phyloP scores from a whole-genome alignment of 1,140 invertebrate species.

The Hesperophylax magnus region DNA sequence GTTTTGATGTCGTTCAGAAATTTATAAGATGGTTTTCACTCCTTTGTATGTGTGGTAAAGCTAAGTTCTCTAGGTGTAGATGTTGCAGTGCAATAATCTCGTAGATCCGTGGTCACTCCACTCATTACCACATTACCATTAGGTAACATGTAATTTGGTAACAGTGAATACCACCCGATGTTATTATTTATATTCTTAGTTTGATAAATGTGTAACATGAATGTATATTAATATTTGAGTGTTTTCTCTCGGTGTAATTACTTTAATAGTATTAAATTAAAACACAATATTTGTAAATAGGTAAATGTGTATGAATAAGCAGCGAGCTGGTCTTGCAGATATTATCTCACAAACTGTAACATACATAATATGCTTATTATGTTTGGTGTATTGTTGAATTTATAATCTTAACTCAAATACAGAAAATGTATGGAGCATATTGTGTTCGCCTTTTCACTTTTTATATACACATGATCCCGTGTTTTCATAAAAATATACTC shows the following conservation, averaged over 20 bases:
- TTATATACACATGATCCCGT: not conserved
- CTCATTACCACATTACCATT: not conserved
- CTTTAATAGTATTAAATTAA: constrained; percentile 32
- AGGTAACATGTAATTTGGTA: not conserved
- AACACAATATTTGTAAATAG: constrained; percentile 37
- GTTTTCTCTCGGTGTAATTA: constrained; percentile 41
- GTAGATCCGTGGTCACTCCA: not conserved
- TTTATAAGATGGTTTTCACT: constrained; percentile 16
- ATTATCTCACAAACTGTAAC: constrained; percentile 43
- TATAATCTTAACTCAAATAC: constrained; percentile 52
- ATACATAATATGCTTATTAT: constrained; percentile 50
- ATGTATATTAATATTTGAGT: constrained; percentile 47
- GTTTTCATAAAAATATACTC: not conserved
- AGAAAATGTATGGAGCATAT: constrained; percentile 42
- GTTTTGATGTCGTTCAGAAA: not conserved
- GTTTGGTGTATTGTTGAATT: constrained; percentile 53
- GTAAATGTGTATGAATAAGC: constrained; percentile 29
- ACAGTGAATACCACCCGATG: not conserved
- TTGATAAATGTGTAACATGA: constrained; percentile 41
- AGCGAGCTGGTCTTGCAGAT: constrained; percentile 50
- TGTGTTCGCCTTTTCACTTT: constrained; percentile 3
- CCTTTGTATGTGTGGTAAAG: constrained; percentile 27
- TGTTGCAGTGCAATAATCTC: constrained; percentile 12
- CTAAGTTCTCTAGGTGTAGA: not conserved
- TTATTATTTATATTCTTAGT: constrained; percentile 26